Percentiles rank a stretch among this genome's conserved stretches.
Conservation (phyloP, 2,888 invertebrate genomes). For the Drosophila dives region DNA sequence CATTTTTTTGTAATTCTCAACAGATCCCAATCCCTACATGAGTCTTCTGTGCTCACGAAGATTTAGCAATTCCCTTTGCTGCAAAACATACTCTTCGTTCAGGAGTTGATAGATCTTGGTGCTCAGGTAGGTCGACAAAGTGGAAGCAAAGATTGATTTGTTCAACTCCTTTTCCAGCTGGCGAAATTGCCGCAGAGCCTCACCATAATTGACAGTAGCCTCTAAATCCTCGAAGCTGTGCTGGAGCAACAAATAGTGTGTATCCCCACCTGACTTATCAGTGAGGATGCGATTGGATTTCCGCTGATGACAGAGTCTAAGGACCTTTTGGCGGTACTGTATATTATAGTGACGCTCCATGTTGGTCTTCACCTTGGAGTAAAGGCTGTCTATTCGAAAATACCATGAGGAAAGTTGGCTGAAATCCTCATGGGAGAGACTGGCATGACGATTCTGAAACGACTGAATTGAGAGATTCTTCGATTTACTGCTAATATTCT, state of each 20-base stretch:
- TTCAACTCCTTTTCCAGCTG: slow-evolving; percentile 54
- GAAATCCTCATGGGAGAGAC: slow-evolving; percentile 50
- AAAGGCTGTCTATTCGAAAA: slow-evolving; percentile 60
- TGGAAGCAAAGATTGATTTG: slow-evolving; percentile 38
- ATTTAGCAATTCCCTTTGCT: slow-evolving; percentile 50
- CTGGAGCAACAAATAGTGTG: slow-evolving; percentile 1
- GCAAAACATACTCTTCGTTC: slow-evolving; percentile 48
- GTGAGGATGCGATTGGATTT: slow-evolving; percentile 5
- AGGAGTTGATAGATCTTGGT: slow-evolving; percentile 67
- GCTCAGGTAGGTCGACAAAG: slow-evolving; percentile 58
- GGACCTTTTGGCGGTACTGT: slow-evolving; percentile 48
- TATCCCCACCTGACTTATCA: slow-evolving; percentile 58
- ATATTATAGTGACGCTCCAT: slow-evolving; percentile 61
- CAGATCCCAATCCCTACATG: neutral
- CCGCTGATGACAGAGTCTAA: slow-evolving; percentile 53
- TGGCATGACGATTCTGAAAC: slow-evolving; percentile 6
- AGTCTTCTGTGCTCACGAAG: slow-evolving; percentile 26
- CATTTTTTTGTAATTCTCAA: neutral
- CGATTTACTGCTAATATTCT: neutral
- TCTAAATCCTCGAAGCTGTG: slow-evolving; percentile 18
- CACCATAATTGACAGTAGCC: slow-evolving; percentile 33
- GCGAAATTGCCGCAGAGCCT: slow-evolving; percentile 47
- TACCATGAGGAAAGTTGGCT: slow-evolving; percentile 68
- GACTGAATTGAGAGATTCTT: neutral
- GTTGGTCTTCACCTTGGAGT: slow-evolving; percentile 39